Base-by-base conservation (phyloP, 2,113 vertebrate genomes). In the Numenius arquata region DNA sequence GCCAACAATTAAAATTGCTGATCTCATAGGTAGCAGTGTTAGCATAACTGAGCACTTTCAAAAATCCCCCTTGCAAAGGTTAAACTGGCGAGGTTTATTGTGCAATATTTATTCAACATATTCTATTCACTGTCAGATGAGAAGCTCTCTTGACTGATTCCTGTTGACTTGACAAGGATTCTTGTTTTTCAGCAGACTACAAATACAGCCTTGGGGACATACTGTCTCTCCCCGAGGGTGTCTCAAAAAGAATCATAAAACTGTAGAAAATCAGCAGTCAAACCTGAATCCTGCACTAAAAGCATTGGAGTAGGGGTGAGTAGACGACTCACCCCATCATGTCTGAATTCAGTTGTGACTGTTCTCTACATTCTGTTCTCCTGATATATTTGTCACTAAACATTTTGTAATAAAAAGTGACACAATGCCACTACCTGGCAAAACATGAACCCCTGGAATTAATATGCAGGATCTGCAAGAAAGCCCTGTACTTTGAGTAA, bases 161-260 rank as follows among this genome's bases (percentile, higher is more conserved):
- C 70, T 73, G 25, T 92, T 93, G 88, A 81, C 85, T 89, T 95
- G 89, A 89, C 80, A 93, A 58, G 52, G 48, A 68, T 81, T 90
- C 68, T 88, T 85, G 36, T 16, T 61, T 97, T 94, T 84, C 68
- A 72, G 36, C 43, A 56, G 53, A 81, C 72, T 87, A 62, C 56
- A 91, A 79, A 85, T 66, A 53, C 48, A 90, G 76, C 83, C 92
- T 75, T 58, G 32, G 83, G 85, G 95, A 87, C 23, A 41, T 58
- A 45, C 29, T 75, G 36, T 82, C 27, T 84, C 47, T 84, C 90
- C 92, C 73, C 0, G 0, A 73, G 53, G 73, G 45, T 75, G 21
- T 89, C 89, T 76, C 32, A 2, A 58, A 78, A 81, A 15, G 27
- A 63, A 36, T 87, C 6, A 2, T 67, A 90, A 81, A 67, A 86